Percentiles rank a stretch among this genome's conserved stretches.
phyloP scores from a whole-genome alignment of 2,888 invertebrate genomes.

The Chrysomela aeneicollis region DNA sequence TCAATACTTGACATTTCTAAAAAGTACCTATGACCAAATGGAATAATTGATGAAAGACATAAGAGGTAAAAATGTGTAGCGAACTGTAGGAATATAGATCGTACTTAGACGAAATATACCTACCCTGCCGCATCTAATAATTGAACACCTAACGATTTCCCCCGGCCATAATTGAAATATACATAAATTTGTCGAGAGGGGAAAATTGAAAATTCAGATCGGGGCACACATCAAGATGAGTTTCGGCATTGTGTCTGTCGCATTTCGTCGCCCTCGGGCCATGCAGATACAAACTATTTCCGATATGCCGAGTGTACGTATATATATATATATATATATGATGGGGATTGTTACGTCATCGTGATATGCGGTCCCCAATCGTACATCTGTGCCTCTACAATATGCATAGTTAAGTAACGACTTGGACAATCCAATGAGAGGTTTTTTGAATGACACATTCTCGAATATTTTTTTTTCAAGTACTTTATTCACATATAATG shows the following conservation, averaged over 20 bases:
- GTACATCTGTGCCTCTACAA: neutral
- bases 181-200: slow-evolving; percentile 18
- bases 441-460: slow-evolving; percentile 15
- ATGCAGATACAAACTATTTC: slow-evolving; percentile 55
- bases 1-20: no score
- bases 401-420: neutral
- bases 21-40: no score
- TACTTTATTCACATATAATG: no score
- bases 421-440: neutral
- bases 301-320: slow-evolving; percentile 38
- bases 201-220: slow-evolving; percentile 28
- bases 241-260: slow-evolving; percentile 52
- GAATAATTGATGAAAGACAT: no score
- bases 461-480: slow-evolving; percentile 9
- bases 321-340: slow-evolving; percentile 3
- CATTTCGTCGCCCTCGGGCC: slow-evolving; percentile 52
- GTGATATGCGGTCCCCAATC: neutral
- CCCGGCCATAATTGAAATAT: slow-evolving; percentile 19
- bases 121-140: neutral
- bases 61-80: no score
- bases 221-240: slow-evolving; percentile 34
- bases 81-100: no score
- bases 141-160: slow-evolving; percentile 15
- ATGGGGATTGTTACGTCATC: slow-evolving; percentile 18
- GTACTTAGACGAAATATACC: neutral